Conservation (phyloP, 1,140 invertebrate species). For the Elymnias hypermnestra region DNA sequence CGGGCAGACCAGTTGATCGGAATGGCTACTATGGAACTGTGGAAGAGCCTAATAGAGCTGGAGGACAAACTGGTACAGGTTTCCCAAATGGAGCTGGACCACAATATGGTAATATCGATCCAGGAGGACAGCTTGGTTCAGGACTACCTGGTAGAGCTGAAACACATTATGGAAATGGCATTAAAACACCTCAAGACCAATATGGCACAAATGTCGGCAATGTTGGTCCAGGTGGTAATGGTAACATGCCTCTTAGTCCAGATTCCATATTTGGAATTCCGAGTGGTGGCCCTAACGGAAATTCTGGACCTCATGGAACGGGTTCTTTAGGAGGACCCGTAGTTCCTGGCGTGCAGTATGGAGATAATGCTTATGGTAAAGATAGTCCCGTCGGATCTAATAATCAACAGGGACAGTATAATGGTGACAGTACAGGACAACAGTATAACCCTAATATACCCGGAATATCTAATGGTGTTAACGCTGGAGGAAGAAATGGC, state of each 20-base stretch:
- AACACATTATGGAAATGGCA: not conserved
- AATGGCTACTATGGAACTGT: constrained; percentile 8
- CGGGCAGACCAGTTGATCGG: too few species aligned
- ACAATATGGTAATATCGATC: too few species aligned
- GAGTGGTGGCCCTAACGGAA: not conserved
- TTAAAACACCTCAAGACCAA: not conserved
- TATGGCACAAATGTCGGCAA: constrained; percentile 7
- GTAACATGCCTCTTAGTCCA: too few species aligned
- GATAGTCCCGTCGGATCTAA: not conserved
- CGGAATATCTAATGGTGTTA: constrained; percentile 11
- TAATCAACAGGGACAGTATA: constrained; percentile 11
- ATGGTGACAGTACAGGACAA: not conserved
- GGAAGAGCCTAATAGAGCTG: not conserved
- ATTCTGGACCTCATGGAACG: not conserved
- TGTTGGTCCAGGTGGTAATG: not conserved
- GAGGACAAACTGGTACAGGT: too few species aligned
- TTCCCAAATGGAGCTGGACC: too few species aligned
- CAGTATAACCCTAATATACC: constrained; percentile 2
- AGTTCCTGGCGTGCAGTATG: constrained; percentile 18
- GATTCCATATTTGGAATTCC: too few species aligned
- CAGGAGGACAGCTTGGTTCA: constrained; percentile 6
- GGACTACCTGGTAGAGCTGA: not conserved
- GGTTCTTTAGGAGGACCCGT: constrained; percentile 1
- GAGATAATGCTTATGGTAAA: constrained; percentile 6
- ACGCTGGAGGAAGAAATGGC: constrained; percentile 5